These are phyloP conservation scores for Bombus impatiens DNA, from an alignment of 1,140 invertebrate genomes.

Conservation along the genomic window DNA sequence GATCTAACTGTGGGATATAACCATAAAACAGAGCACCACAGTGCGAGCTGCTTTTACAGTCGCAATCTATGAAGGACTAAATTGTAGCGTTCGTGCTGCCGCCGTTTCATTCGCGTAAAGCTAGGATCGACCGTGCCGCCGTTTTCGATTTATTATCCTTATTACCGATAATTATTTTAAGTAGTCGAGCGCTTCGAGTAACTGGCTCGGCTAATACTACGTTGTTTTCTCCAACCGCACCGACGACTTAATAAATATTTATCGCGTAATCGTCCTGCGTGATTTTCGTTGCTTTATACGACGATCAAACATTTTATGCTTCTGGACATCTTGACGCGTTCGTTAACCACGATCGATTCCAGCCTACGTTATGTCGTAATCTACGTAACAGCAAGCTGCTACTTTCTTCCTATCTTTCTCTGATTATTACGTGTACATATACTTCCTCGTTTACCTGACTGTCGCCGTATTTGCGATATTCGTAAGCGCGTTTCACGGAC, in stretches of 20 bases:
- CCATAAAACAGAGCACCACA: conserved; percentile 52
- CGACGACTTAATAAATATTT: conserved; percentile 30
- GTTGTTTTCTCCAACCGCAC: neutral
- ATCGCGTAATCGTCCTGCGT: neutral
- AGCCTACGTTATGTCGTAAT: neutral
- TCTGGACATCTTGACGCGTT: conserved; percentile 17
- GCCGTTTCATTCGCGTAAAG: conserved; percentile 51
- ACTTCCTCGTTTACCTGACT: conserved; percentile 76
- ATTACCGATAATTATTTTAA: conserved; percentile 47
- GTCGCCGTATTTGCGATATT: conserved; percentile 82
- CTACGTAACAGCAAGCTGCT: neutral
- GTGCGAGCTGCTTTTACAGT: conserved; percentile 46
- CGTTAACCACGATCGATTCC: conserved; percentile 24
- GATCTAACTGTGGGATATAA: conserved; percentile 54
- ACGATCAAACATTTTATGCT: neutral
- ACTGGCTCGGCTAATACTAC: neutral
- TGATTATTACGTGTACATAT: neutral
- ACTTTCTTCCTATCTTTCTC: neutral
- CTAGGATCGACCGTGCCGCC: conserved; percentile 50
- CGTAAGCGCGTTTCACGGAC: conserved; percentile 86
- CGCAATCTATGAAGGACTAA: conserved; percentile 58
- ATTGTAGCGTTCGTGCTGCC: conserved; percentile 65
- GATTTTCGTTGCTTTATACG: neutral
- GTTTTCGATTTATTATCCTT: conserved; percentile 52
- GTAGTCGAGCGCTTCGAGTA: neutral